phyloP scores from a whole-genome alignment of 2,797 vertebrate species.

The Iguana delicatissima region DNA sequence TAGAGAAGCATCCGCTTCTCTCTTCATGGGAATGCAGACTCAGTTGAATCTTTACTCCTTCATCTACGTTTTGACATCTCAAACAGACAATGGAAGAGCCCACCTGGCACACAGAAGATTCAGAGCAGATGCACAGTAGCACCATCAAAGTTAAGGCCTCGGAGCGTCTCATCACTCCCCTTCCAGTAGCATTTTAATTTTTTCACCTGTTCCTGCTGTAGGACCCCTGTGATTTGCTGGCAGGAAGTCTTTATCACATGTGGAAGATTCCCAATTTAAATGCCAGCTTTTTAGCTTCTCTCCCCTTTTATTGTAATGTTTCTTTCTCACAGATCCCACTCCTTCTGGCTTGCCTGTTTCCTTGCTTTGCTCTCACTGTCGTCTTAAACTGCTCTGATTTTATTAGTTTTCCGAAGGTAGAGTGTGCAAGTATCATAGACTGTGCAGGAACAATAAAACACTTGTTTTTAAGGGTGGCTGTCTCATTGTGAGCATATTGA shows the following conservation, averaged over 20 bases:
- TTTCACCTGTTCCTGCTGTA: conserved; percentile 79
- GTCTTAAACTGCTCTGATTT: conserved; percentile 73
- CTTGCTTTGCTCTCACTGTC: conserved; percentile 58
- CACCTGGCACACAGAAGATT: conserved; percentile 27
- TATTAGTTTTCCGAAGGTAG: conserved; percentile 66
- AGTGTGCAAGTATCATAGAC: conserved; percentile 32
- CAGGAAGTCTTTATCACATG: conserved; percentile 57
- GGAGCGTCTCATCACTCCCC: conserved; percentile 63
- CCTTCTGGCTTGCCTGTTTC: conserved; percentile 53
- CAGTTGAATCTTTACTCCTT: neutral
- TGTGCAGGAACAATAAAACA: conserved; percentile 63
- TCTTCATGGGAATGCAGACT: neutral
- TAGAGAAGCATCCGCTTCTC: neutral
- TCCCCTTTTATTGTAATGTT: conserved; percentile 37
- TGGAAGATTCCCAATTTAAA: conserved; percentile 70
- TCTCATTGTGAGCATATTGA: conserved; percentile 54
- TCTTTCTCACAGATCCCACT: conserved; percentile 39
- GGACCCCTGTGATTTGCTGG: conserved; percentile 83
- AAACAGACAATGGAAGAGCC: neutral
- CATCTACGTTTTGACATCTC: neutral
- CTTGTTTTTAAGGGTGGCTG: conserved; percentile 59
- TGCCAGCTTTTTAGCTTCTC: conserved; percentile 71
- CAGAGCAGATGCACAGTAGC: conserved; percentile 48
- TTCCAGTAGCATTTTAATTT: conserved; percentile 74
- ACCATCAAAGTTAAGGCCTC: conserved; percentile 59